Percentiles rank a stretch among this genome's conserved stretches.
Evolutionary conservation across 1,140 invertebrate species (phyloP).

Genomic region (Heterodera carotae): DNA sequence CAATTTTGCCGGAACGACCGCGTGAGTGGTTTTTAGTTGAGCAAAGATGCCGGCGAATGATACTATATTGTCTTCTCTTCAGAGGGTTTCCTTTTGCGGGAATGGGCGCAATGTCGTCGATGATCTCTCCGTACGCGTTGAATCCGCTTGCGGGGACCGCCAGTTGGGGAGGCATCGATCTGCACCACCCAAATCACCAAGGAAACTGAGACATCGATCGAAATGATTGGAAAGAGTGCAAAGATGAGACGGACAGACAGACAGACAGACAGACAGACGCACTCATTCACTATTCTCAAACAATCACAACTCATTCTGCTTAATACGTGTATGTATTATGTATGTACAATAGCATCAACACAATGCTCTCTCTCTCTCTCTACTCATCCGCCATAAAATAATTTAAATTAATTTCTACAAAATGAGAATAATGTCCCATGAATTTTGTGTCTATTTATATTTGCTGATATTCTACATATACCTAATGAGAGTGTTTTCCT

Average conservation of each 20-base stretch:
- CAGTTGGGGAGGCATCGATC: slow-evolving; percentile 6
- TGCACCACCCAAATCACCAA: not conserved
- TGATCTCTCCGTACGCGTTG: slow-evolving; percentile 6
- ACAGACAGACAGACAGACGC: not conserved
- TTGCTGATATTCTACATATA: too few species aligned
- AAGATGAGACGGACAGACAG: not conserved
- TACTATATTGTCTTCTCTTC: not conserved
- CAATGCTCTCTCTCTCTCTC: too few species aligned
- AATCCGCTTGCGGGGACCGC: not conserved
- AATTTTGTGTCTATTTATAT: too few species aligned
- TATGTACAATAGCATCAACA: too few species aligned
- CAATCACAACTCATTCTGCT: not conserved
- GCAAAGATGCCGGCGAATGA: not conserved
- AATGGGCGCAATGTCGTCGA: slow-evolving; percentile 1
- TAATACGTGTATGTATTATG: not conserved
- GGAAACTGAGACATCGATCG: not conserved
- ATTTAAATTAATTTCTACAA: too few species aligned
- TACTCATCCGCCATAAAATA: too few species aligned
- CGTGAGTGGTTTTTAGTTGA: not conserved
- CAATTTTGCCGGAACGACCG: not conserved
- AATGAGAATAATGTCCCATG: too few species aligned
- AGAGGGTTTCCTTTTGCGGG: slow-evolving; percentile 9
- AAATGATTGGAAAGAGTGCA: not conserved
- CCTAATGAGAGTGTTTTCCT: too few species aligned
- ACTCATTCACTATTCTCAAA: not conserved